Percentiles rank a stretch among this genome's conserved stretches.
phyloP scores from a whole-genome alignment of 2,797 vertebrate species.

The Eremophila alpestris region DNA sequence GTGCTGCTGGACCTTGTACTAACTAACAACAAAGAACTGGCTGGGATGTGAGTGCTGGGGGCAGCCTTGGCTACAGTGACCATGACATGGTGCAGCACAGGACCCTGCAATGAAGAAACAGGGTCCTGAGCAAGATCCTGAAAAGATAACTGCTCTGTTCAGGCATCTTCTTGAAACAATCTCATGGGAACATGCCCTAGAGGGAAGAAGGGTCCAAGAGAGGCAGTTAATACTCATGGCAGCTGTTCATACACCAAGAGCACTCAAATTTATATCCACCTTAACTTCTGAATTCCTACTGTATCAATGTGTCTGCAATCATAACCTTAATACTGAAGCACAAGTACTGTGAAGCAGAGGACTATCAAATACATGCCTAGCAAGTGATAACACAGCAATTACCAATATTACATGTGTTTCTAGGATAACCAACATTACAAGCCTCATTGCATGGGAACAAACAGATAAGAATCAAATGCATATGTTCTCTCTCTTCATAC shows the following conservation, averaged over 20 bases:
- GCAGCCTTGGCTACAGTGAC: not conserved
- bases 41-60: not conserved
- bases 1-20: not conserved
- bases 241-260: not conserved
- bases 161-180: not conserved
- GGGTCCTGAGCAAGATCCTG: not conserved
- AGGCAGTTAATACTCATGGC: not conserved
- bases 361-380: not conserved
- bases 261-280: not conserved
- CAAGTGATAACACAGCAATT: not conserved
- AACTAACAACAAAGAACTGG: not conserved
- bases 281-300: not conserved
- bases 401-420: not conserved
- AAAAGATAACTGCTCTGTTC: not conserved
- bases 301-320: not conserved
- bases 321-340: not conserved
- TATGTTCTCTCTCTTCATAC: not conserved
- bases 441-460: not conserved
- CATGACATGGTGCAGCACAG: not conserved
- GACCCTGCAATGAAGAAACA: not conserved
- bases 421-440: not conserved
- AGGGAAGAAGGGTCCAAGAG: not conserved
- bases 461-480: not conserved
- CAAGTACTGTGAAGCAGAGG: not conserved
- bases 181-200: not conserved